A percentile compares a stretch with the other conserved stretches of the same genome.
phyloP scores from a whole-genome alignment of 2,113 vertebrate species.

The Scomber colias region DNA sequence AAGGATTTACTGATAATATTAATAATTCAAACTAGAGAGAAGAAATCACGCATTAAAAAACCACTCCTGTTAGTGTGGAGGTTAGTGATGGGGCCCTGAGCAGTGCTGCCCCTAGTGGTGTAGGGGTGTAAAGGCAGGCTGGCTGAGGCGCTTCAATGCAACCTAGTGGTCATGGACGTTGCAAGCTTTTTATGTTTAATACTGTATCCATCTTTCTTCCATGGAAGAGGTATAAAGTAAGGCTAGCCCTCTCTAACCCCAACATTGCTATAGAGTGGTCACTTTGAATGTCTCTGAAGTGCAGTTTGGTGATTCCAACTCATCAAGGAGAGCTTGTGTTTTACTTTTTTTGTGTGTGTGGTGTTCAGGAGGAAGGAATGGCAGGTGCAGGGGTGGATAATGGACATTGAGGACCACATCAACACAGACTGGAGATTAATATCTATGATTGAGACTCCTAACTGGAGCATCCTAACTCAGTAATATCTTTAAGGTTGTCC shows the following conservation, averaged over 20 bases:
- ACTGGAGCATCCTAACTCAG: constrained; percentile 22
- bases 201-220: constrained; percentile 56
- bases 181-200: constrained; percentile 55
- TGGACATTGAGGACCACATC: constrained; percentile 18
- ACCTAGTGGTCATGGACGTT: constrained; percentile 64
- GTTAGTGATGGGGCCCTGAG: constrained; percentile 74
- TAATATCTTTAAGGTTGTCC: constrained; percentile 22
- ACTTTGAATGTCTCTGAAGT: constrained; percentile 59
- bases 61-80: constrained; percentile 42
- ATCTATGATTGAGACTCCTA: constrained; percentile 23
- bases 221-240: constrained; percentile 72
- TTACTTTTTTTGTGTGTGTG: constrained; percentile 6
- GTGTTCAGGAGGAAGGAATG: constrained; percentile 14
- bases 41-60: constrained; percentile 44
- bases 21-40: constrained; percentile 23
- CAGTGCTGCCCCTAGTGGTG: constrained; percentile 77
- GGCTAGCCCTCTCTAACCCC: constrained; percentile 66
- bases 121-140: constrained; percentile 81
- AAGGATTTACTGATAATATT: constrained; percentile 16
- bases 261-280: constrained; percentile 66
- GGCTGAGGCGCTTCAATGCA: constrained; percentile 65
- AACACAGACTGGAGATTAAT: constrained; percentile 25
- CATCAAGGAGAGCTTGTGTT: constrained; percentile 26
- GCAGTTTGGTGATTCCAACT: constrained; percentile 61
- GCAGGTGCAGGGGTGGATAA: constrained; percentile 33